Evolutionary conservation across 2,797 vertebrate genomes (phyloP), one percentile per base, ranked within the genome.

Genomic region (Onychomys leucogaster): DNA sequence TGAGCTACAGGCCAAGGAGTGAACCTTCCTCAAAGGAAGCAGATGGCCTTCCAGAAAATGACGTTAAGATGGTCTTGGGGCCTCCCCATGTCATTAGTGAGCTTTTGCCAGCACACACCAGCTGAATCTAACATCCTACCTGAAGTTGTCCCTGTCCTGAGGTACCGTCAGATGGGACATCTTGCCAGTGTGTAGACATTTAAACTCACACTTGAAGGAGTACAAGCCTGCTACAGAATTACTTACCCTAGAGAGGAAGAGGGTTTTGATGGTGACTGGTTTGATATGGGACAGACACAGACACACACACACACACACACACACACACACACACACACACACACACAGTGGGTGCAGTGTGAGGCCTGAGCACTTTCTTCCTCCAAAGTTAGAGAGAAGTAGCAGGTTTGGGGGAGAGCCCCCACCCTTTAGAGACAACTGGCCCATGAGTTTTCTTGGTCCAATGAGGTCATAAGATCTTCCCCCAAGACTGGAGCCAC

Each of bases 121-220:
- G 12, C 32, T 27, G 29, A n/a, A 63, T 49, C 43, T 0, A 3
- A 59, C 17, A 23, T 11, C 10, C 6, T 57, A 17, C 34, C 2
- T 3, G 7, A 43, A 27, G 11, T 0, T 1, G 23, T 21, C 0
- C 32, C n/a, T 0, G 2, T 21, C 59, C 37, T 13, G 4, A 16
- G 32, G 16, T 11, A 6, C 12, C 4, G 3, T 49, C 63, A 59
- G 71, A 27, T 0, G 16, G 67, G 46, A 71, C 19, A 41, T 6
- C 63, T 67, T n/a, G 4, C 46, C 55, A 32, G 4, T 29, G 12
- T 29, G 12, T 25, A 76, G 4, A 52, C 6, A 9, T 46, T 55
- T 12, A 55, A 11, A 57, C 6, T 34, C 75, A 65, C 37, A 65
- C 43, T 49, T 77, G 32, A 90, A 65, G 46, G 63, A 52, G 32